phyloP scores from a whole-genome alignment of 2,797 vertebrate genomes.

The Petrocephalus schoutedeni region DNA sequence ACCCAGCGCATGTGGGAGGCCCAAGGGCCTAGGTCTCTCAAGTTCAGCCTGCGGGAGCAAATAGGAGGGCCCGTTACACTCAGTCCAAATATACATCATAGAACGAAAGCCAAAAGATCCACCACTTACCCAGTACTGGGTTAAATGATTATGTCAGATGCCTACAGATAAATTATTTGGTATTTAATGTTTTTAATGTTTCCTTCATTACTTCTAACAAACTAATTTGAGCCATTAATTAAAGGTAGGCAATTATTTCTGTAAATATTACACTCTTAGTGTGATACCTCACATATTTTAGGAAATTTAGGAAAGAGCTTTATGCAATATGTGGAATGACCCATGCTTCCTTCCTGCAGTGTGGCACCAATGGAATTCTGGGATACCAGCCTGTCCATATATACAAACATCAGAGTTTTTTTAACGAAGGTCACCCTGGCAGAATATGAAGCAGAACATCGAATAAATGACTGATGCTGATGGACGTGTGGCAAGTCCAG shows the following conservation, averaged over 20 bases:
- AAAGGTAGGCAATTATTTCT: background rate
- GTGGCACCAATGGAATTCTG: background rate
- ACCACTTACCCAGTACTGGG: background rate
- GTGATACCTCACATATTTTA: background rate
- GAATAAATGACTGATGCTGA: background rate
- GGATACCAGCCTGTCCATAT: background rate
- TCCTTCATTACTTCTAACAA: background rate
- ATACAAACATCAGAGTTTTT: background rate
- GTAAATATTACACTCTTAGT: background rate
- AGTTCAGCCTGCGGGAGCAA: slow-evolving; percentile 76
- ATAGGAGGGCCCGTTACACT: background rate
- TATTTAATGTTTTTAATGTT: background rate
- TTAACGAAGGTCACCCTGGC: background rate
- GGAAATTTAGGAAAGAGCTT: background rate
- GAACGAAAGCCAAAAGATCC: background rate
- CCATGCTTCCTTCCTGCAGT: background rate
- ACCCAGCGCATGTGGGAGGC: slow-evolving; percentile 92
- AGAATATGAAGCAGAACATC: background rate
- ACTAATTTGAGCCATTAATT: background rate
- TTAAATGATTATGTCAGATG: background rate
- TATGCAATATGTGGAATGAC: background rate
- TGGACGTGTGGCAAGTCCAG: background rate
- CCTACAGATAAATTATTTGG: background rate
- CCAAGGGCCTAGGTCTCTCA: slow-evolving; percentile 89
- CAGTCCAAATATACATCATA: background rate